Evolutionary conservation across 92 coral and sea anemone species (phyloP), one percentile per base, ranked within the genome.

Genomic region (Metridium senile): DNA sequence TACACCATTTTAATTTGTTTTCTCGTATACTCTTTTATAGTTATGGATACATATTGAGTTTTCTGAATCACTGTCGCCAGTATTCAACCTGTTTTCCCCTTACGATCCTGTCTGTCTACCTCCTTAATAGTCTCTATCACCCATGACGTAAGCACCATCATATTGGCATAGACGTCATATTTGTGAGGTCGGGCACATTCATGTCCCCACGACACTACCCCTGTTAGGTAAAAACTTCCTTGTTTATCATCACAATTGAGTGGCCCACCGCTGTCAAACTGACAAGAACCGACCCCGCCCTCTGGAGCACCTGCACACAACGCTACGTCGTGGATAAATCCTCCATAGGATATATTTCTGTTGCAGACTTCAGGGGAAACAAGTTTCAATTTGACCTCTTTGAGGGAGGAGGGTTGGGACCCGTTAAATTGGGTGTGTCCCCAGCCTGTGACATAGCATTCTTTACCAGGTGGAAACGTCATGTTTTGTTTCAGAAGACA

Each of bases 191-290:
- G 57, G 27, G 86, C 94, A 75, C 98, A 93, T 47, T 82, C 88
- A 19, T 90, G 88, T 0, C 98, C 94, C 98, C 94, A 93, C n/a
- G 94, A 93, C 72, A 93, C 98, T 8, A 89, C 70, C 16, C 98
- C 98, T 8, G 93, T 86, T 0, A 93, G 86, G 58, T 87, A 93
- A 82, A 80, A 93, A 23, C 56, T 72, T 23, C 68, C 66, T 17
- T 70, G 62, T 27, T 64, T 45, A 52, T 62, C 69, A 71, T 62
- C 69, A 71, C 94, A 89, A 66, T 79, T 53, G 78, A 93, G 81
- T 52, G 98, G 98, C 1, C 98, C 98, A 53, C 98, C 98, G 58
- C 98, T 89, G 58, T 93, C 98, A 72, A 86, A 89, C 62, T 93
- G 98, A 57, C 98, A 93, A 28, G 98, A 94, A 70, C 90, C 98